These are phyloP conservation scores for Apodemia duryi DNA, from an alignment of 2,888 invertebrate species.

Conservation along the genomic window DNA sequence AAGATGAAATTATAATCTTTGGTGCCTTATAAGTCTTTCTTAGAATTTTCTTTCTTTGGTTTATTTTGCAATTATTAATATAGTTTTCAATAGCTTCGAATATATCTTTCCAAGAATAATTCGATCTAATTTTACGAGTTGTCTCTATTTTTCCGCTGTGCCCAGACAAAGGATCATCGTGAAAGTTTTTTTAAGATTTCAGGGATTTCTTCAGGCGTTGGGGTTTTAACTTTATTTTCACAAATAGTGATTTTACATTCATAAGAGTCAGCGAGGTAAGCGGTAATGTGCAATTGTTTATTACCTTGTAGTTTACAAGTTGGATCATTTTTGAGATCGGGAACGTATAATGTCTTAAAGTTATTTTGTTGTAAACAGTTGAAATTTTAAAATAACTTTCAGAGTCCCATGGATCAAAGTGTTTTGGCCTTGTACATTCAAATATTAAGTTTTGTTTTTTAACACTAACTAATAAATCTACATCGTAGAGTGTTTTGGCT, in stretches of 20 bases:
- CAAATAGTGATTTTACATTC: slow-evolving; percentile 36
- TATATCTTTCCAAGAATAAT: slow-evolving; percentile 42
- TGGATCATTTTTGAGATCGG: slow-evolving; percentile 32
- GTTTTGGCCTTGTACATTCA: slow-evolving; percentile 31
- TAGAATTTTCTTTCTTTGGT: slow-evolving; percentile 39
- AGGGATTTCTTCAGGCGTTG: slow-evolving; percentile 21
- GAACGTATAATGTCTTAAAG: slow-evolving; percentile 31
- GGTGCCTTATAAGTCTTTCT: slow-evolving; percentile 38
- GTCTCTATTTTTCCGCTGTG: slow-evolving; percentile 41
- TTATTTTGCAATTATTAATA: slow-evolving; percentile 33
- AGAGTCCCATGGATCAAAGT: slow-evolving; percentile 36
- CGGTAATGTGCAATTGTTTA: slow-evolving; percentile 35
- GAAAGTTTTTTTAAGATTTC: slow-evolving; percentile 37
- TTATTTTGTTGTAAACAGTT: slow-evolving; percentile 34
- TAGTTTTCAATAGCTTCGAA: slow-evolving; percentile 37
- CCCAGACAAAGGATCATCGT: slow-evolving; percentile 38
- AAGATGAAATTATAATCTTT: slow-evolving; percentile 42
- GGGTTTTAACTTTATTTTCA: slow-evolving; percentile 32
- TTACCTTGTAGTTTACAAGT: slow-evolving; percentile 32
- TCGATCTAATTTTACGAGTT: slow-evolving; percentile 35
- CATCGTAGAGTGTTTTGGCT: slow-evolving; percentile 33
- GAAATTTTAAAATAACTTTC: slow-evolving; percentile 41
- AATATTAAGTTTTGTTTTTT: slow-evolving; percentile 34
- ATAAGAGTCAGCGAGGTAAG: slow-evolving; percentile 36
- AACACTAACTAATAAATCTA: slow-evolving; percentile 33